Base-by-base conservation (phyloP, 2,888 invertebrate genomes). In the Caprella mutica region DNA sequence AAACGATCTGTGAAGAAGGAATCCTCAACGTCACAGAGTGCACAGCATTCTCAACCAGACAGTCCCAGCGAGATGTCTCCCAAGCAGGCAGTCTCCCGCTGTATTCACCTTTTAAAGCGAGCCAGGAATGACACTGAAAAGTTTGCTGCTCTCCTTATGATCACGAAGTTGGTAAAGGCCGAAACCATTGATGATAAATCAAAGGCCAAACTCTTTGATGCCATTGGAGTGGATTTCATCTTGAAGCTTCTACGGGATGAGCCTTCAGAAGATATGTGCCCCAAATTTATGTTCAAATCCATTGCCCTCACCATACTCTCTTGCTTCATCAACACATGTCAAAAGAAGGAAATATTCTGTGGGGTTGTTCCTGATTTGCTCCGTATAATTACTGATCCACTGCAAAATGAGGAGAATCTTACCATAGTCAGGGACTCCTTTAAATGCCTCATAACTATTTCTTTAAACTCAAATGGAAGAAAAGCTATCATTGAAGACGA, bases 91-190 rank as follows among this genome's bases (percentile, higher is more conserved):
- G 48, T 48, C 17, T 24, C 19, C 5, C 27, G 30, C 9, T 89
- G 89, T 75, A 81, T 84, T 67, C 80, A 81, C 62, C 83, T 89
- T 69, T 73, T 92, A 67, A 84, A 85, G 72, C 80, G 80, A 69
- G 85, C 88, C 12, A 80, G 81, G 69, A 84, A 81, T 71, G 91
- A 92, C 73, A 89, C 89, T 0, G 90, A 91, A 73, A 90, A 88
- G 72, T 89, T 92, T 72, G 90, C 91, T 39, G 88, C 85, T 1
- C 78, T 92, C 51, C 89, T 91, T 72, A 85, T 91, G 84, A 88
- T 91, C 53, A 90, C 91, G 2, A 92, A 91, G 73, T 44, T 63
- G 19, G 57, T 64, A 38, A 86, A 87, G 72, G 83, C 83, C 65
- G 85, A 85, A 70, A 86, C 89, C 69, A 86, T 88, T 71, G 81